Percentiles rank a stretch among this genome's conserved stretches.
Evolutionary conservation across 2,888 invertebrate species (phyloP).

Genomic region (Trichopria drosophilae): DNA sequence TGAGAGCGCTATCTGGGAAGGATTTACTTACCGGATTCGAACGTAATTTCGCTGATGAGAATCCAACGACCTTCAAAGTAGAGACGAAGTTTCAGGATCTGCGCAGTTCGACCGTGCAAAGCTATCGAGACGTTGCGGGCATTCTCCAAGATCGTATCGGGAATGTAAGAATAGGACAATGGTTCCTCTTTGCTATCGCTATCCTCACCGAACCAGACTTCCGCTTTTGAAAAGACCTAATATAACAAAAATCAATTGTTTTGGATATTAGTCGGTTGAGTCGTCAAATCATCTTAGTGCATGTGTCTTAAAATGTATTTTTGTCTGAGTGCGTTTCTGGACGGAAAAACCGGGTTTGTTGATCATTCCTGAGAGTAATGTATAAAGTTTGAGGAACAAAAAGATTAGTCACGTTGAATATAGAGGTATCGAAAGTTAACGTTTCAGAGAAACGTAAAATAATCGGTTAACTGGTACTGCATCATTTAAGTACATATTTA

Average conservation of each 20-base stretch:
- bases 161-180: conserved; percentile 62
- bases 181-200: conserved; percentile 34
- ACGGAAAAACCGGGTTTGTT: no score
- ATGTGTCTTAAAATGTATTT: no score
- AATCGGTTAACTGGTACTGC: no score
- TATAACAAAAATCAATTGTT: no score
- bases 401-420: no score
- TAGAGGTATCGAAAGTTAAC: no score
- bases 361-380: no score
- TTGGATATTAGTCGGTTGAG: no score
- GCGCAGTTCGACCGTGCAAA: conserved; percentile 65
- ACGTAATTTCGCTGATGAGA: conserved; percentile 71
- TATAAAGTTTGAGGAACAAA: no score
- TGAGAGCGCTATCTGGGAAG: neutral
- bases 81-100: conserved; percentile 66
- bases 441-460: no score
- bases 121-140: conserved; percentile 71
- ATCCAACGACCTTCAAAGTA: conserved; percentile 72
- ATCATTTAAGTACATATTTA: no score
- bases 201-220: conserved; percentile 62
- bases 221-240: conserved; percentile 71
- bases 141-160: conserved; percentile 66
- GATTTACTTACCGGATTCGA: conserved; percentile 62
- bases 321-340: neutral
- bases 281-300: no score